phyloP scores from a whole-genome alignment of 1,140 invertebrate species.

The Meloidogyne hapla region DNA sequence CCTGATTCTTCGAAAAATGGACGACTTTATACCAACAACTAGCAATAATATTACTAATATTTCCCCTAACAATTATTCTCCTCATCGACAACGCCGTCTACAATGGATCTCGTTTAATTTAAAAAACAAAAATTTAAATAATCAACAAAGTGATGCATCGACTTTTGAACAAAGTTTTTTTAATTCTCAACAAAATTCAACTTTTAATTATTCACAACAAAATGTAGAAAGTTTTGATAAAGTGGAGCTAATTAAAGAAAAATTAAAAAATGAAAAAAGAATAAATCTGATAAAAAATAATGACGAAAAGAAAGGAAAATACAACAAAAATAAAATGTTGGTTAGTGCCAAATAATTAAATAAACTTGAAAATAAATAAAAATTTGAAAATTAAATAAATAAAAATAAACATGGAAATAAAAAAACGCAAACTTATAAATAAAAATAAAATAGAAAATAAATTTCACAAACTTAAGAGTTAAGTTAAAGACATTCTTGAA shows the following conservation, averaged over 20 bases:
- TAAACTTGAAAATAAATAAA: no score
- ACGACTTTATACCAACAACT: neutral
- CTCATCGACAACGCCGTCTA: neutral
- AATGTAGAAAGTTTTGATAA: neutral
- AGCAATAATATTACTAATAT: neutral
- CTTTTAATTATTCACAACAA: slow-evolving; percentile 1
- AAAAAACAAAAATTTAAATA: neutral
- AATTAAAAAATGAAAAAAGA: neutral
- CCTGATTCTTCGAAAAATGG: neutral
- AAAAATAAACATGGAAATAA: no score
- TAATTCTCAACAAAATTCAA: slow-evolving; percentile 14
- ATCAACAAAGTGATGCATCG: neutral
- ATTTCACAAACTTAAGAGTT: no score
- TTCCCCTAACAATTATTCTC: neutral
- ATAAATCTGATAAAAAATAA: no score
- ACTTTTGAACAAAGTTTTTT: neutral
- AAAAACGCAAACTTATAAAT: no score
- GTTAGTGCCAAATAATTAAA: neutral
- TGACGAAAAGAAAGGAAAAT: no score
- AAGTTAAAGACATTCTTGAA: no score
- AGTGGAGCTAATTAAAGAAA: neutral
- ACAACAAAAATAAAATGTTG: neutral
- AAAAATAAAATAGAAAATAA: no score
- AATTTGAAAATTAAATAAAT: no score
- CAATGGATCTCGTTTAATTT: neutral